phyloP scores from a whole-genome alignment of 2,113 vertebrate species.

The Coracopsis vasa region DNA sequence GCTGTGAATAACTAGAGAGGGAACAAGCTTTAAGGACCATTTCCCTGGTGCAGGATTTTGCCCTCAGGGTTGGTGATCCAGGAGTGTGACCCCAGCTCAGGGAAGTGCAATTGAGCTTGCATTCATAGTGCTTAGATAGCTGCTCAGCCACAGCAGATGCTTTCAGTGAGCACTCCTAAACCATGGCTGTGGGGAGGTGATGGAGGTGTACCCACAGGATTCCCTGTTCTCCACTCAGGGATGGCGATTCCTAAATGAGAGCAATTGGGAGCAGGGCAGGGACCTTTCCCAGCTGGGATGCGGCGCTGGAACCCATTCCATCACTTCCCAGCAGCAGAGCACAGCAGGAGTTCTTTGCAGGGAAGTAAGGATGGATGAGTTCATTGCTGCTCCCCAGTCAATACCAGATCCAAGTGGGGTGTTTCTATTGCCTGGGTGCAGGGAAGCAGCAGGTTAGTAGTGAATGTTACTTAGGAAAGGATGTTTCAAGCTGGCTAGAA shows the following conservation, averaged over 20 bases:
- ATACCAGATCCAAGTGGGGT: accelerated
- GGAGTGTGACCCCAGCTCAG: background rate
- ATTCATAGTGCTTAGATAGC: background rate
- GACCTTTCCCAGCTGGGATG: background rate
- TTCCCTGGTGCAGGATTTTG: background rate
- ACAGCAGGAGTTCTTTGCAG: background rate
- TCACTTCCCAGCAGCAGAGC: background rate
- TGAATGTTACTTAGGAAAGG: background rate
- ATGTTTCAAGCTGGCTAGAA: background rate
- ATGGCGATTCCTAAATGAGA: background rate
- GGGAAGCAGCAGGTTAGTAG: background rate
- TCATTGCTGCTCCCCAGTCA: background rate
- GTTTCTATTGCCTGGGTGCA: background rate
- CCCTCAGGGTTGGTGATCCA: background rate
- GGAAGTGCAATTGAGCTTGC: background rate
- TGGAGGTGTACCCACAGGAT: background rate
- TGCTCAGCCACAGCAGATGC: background rate
- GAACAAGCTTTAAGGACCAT: background rate
- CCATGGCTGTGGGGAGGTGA: background rate
- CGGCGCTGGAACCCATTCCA: background rate
- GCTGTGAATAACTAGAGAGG: constrained; percentile 31
- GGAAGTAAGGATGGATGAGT: background rate
- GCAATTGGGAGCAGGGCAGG: accelerated
- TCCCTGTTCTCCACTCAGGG: background rate
- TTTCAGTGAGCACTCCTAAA: background rate